Base-by-base conservation (phyloP, 2,888 invertebrate species). In the Drosophila meridionalis region DNA sequence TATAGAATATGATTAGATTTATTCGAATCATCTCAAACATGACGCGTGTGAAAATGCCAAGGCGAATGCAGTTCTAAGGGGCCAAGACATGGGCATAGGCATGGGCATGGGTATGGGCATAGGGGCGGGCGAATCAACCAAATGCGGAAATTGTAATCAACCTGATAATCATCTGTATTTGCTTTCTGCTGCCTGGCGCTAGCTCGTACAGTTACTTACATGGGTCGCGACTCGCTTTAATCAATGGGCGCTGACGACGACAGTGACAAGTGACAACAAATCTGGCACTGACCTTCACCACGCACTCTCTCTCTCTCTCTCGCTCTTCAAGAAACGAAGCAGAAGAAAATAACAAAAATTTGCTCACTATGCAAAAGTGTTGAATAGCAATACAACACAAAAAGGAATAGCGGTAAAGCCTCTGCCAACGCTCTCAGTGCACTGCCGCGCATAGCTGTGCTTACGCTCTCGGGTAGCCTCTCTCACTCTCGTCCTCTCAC, bases 271-370 rank as follows among this genome's bases (percentile, higher is more conserved):
- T 42, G 45, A 64, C 63, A 80, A 60, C 47, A 53, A 73, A 43
- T 14, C 64, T 65, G 73, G 63, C 81, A 78, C 78, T 78, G 78
- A 78, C 78, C 78, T 78, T 78, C 78, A 69, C 57, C 78, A 80
- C 61, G 55, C 64, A 58, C 66, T 61, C 58, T 68, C 36, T 50
- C 58, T 64, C 75, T 58, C 52, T 74, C 38, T 34, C 76, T 61
- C 50, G 59, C 43, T 56, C 9, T 50, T 32, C 32, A 20, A 32
- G 9, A n/a, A 32, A 20, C 2, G 32, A 50, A 32, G 32, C 9
- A 32, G 47, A 48, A 28, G 32, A 52, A 52, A 36, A 20, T 12
- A 34, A 52, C 26, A 30, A 30, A 30, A 11, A 11, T 47, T 34
- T 12, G 45, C 11, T 20, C 26, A 55, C 55, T 32, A 32, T 52